A percentile compares a stretch with the other conserved stretches of the same genome.
Conservation (phyloP, 1,140 invertebrate species). For the Rhagoletis zephyria region DNA sequence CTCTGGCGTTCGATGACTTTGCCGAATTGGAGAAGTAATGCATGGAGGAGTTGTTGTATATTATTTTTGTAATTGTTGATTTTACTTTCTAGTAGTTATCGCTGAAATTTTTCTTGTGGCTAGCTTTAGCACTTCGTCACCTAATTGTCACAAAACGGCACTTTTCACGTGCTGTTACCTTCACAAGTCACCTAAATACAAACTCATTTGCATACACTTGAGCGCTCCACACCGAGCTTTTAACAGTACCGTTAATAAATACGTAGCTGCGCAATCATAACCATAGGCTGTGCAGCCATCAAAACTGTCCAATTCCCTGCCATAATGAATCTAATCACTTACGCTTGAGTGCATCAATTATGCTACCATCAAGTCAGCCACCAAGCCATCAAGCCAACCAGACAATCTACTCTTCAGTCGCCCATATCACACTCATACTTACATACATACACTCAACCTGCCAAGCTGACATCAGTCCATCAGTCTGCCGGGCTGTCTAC, state of each 20-base stretch:
- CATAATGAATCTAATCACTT: slow-evolving; percentile 74
- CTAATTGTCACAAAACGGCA: not conserved
- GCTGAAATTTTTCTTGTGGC: not conserved
- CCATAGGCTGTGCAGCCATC: not conserved
- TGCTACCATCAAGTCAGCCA: slow-evolving; percentile 64
- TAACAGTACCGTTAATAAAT: not conserved
- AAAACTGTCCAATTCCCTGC: slow-evolving; percentile 62
- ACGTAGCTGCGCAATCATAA: not conserved
- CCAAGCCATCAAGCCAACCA: slow-evolving; percentile 59
- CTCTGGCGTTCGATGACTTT: slow-evolving; percentile 38
- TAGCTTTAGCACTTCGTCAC: not conserved
- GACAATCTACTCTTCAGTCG: not conserved
- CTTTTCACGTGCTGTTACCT: slow-evolving; percentile 34
- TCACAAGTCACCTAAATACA: not conserved
- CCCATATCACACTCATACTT: slow-evolving; percentile 12
- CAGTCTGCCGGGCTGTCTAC: not conserved
- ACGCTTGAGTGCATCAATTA: slow-evolving; percentile 74
- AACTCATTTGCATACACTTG: slow-evolving; percentile 1
- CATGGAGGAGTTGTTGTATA: not conserved
- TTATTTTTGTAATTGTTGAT: slow-evolving; percentile 26
- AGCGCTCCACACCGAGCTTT: not conserved
- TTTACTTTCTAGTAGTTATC: not conserved
- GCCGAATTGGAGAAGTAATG: not conserved
- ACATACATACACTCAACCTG: slow-evolving; percentile 50
- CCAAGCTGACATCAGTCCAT: not conserved